A percentile compares a stretch with the other conserved stretches of the same genome.
phyloP scores from a whole-genome alignment of 2,113 vertebrate species.

The Rhadina sibilatrix region DNA sequence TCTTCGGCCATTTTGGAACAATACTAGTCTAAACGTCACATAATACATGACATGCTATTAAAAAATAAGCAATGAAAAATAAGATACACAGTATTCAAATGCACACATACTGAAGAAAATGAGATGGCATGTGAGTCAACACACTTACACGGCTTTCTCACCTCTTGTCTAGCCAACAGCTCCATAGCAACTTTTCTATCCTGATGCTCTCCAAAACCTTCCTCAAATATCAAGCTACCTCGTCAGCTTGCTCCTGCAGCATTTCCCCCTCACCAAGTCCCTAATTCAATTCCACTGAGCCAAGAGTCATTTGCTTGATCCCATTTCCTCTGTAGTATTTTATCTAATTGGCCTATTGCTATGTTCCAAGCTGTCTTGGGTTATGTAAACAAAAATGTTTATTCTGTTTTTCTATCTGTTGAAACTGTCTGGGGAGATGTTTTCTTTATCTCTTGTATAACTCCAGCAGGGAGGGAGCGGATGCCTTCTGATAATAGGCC shows the following conservation, averaged over 20 bases:
- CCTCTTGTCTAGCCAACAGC: neutral
- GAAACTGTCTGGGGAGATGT: no score
- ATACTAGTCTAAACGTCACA: neutral
- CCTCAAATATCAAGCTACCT: neutral
- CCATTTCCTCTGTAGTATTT: neutral
- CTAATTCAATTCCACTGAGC: neutral
- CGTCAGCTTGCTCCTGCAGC: neutral
- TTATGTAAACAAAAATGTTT: no score
- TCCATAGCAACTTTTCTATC: neutral
- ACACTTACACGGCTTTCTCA: neutral
- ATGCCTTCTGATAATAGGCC: no score
- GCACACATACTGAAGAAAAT: neutral
- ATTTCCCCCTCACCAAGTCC: neutral
- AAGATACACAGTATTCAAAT: neutral
- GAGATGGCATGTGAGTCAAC: neutral
- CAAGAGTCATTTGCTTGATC: neutral
- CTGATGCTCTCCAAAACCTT: neutral
- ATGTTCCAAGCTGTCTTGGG: neutral
- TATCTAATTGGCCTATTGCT: neutral
- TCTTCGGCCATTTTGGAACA: neutral
- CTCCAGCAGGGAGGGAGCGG: no score
- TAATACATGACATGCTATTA: neutral
- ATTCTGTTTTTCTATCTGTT: no score
- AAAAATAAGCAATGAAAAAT: neutral
- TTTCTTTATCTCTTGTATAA: no score